Evolutionary conservation across 2,888 invertebrate genomes (phyloP), one percentile per base, ranked within the genome.

Genomic region (Xylophagus ater): DNA sequence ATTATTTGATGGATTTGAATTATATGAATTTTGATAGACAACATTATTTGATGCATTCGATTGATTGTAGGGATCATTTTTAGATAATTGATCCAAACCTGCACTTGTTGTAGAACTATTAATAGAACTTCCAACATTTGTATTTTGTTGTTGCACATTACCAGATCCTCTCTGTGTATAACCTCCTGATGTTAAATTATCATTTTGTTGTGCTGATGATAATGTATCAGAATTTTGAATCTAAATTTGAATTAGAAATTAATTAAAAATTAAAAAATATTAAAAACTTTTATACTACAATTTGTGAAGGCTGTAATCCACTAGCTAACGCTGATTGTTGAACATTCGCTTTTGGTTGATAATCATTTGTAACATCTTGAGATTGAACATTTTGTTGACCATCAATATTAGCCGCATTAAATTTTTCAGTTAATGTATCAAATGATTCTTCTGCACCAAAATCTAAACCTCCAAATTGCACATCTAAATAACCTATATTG

Each of bases 381-480:
- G 47, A 37, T 21, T 52, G 46, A 31, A 46, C 46, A 14, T 50
- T 48, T 39, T 57, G 57, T 46, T 60, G 57, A 15, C 51, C 53
- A 34, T 60, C 63, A 36, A 63, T 56, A 42, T 50, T 49, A 9
- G 57, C 56, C 18, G 57, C 51, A 42, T 58, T 59, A 44, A 64
- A 64, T 46, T 65, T 65, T 44, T 65, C 65, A 4, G 63, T 58
- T 44, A 63, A 41, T 17, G 60, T 51, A 44, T 65, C 64, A 35
- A 65, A 63, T 5, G 59, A 51, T 17, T 65, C 65, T 32, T 65
- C 65, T 10, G 72, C 67, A 46, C 77, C 75, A 53, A 80, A 76
- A 53, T 90, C 90, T 51, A 92, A 70, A 3, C 82, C 89, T 21
- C 92, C 92, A 66, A 94, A 94, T 68, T 93, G 92, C 48, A 94